Base-by-base conservation (phyloP, 2,888 invertebrate genomes). In the Beris chalybata region DNA sequence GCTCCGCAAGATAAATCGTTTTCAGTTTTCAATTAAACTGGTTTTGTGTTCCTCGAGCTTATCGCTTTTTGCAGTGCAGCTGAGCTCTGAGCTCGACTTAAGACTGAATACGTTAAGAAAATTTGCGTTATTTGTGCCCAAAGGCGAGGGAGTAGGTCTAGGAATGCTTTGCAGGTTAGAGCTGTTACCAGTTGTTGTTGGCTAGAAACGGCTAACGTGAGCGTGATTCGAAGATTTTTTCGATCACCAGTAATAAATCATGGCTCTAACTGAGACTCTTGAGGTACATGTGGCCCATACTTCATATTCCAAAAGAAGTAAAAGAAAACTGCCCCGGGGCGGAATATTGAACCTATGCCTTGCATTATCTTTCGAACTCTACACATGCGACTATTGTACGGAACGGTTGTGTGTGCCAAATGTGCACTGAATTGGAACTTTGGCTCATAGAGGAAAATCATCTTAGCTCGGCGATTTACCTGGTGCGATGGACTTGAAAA, bases 91-190 rank as follows among this genome's bases (percentile, higher is more conserved):
- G n/a, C 31, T 13, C 50, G 15, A 50, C 50, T 53, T 31, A 53
- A 53, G 22, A 30, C 53, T 11, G n/a, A 55, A 12, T 13, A 61
- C 38, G 61, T 50, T 38, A 38, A 61, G 61, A 61, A 61, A 38
- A 61, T 61, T 61, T 38, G 52, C 61, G 61, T 50, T 61, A 13
- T 50, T 50, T 31, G 22, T 22, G 61, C 59, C 52, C 52, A 32
- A 22, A 45, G 61, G 61, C 61, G 61, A 61, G 61, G 61, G 61
- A 61, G 61, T 61, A 50, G 22, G 22, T 22, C 22, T 22, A 22
- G 22, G 22, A 22, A 22, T 61, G 61, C 50, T 52, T 61, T 61
- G 61, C 61, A 61, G 22, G 38, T 50, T 61, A 13, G 43, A 61
- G 22, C 50, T 56, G 38, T 56, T 38, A 38, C 38, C 13, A 9